phyloP scores from a whole-genome alignment of 2,888 invertebrate genomes.

The Abrostola tripartita region DNA sequence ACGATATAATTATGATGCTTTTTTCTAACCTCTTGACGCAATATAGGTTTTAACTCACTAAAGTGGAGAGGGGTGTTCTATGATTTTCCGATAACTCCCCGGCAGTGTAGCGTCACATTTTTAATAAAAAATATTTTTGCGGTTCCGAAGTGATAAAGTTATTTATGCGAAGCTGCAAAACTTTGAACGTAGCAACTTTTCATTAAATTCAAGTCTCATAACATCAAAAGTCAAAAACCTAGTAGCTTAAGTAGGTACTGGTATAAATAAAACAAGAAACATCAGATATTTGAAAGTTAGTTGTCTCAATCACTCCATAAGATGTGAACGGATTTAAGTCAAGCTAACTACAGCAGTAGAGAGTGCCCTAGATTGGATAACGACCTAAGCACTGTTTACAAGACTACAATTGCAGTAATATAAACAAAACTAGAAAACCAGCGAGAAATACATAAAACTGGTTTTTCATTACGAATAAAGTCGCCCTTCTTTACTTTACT shows the following conservation, averaged over 20 bases:
- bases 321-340: no score
- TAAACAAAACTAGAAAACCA: no score
- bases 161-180: slow-evolving; percentile 5
- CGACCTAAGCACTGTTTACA: no score
- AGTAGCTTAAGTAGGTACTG: not conserved
- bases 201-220: slow-evolving; percentile 8
- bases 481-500: no score
- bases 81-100: not conserved
- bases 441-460: no score
- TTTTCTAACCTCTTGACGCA: not conserved
- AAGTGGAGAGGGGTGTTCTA: not conserved
- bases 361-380: no score
- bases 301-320: no score
- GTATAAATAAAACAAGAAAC: not conserved
- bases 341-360: no score
- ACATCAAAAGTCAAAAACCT: not conserved
- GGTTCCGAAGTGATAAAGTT: slow-evolving; percentile 8
- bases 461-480: no score
- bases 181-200: slow-evolving; percentile 6
- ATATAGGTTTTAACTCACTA: not conserved
- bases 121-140: slow-evolving; percentile 8
- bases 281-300: slow-evolving; percentile 8
- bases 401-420: no score
- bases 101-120: slow-evolving; percentile 9
- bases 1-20: not conserved